Evolutionary conservation across 2,113 vertebrate species (phyloP), one percentile per base, ranked within the genome.

Genomic region (Mellivora capensis): DNA sequence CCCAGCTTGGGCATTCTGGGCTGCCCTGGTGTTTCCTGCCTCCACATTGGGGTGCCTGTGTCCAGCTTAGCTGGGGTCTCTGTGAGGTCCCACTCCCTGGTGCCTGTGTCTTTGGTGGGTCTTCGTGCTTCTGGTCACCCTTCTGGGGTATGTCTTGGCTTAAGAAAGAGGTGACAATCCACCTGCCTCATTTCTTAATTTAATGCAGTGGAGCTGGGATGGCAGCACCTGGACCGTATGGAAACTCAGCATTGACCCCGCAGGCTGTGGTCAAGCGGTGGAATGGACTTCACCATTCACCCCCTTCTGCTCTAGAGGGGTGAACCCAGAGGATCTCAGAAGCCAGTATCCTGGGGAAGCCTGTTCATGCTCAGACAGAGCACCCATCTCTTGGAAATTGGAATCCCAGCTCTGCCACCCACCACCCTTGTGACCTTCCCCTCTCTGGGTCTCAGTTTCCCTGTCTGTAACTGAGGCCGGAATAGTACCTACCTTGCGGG

Each of bases 1-100:
- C 4, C 49, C 5, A 3, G 9, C 27, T 0, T 12, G 49, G 54
- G 29, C 2, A 1, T 47, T 81, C 76, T 42, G 20, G 59, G 34
- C 23, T 29, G 47, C 61, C 17, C 13, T 25, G 77, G 10, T 84
- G 69, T 54, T 71, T 54, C 31, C 39, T 39, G 31, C 11, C 13
- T 25, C 84, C 9, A 17, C 2, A 8, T 25, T 2, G 18, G 23
- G 47, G 23, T 15, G 25, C 62, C n/a, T 8, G 14, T 1, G 44
- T 25, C 34, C 34, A 20, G 39, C 80, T 5, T 59, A 64, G 37
- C 72, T 2, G 31, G 44, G 34, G 21, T 15, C 42, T 72, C 57
- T 6, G 6, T 1, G 52, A 64, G 44, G 14, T 34, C 69, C 79
- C 34, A 18, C 6, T 44, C 29, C 25, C 79, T 39, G 34, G 6